Evolutionary conservation across 2,113 vertebrate genomes (phyloP).

Genomic region (Odocoileus virginianus): DNA sequence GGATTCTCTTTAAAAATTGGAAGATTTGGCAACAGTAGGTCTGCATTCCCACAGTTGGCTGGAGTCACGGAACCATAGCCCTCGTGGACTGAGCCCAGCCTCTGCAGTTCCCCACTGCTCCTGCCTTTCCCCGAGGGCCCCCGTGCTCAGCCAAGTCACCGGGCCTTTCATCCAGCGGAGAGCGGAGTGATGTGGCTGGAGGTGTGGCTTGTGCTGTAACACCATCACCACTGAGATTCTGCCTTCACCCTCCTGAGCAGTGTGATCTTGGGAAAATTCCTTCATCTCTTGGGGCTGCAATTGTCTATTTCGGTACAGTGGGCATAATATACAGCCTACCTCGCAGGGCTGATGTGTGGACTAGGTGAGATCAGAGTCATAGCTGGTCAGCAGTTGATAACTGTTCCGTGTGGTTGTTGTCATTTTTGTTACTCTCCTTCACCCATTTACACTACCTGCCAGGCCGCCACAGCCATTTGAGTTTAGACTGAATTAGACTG

Average conservation of each 20-base stretch:
- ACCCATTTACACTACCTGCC: background rate
- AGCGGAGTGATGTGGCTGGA: background rate
- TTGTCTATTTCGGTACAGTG: background rate
- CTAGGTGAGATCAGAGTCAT: background rate
- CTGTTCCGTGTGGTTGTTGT: background rate
- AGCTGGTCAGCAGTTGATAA: accelerated
- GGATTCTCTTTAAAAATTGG: background rate
- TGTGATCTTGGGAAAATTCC: background rate
- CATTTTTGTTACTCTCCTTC: accelerated
- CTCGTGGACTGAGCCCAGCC: accelerated
- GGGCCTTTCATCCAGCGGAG: background rate
- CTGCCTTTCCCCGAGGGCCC: background rate
- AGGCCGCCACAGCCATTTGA: background rate
- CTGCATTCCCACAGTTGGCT: background rate
- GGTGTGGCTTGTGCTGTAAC: background rate
- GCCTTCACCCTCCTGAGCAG: background rate
- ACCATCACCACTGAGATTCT: background rate
- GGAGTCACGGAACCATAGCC: background rate
- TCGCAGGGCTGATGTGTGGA: background rate
- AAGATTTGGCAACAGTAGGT: background rate
- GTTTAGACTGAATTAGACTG: background rate
- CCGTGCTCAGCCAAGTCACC: background rate
- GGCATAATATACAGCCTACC: background rate
- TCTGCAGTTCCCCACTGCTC: background rate
- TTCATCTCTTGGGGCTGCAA: background rate